Evolutionary conservation across 2,888 invertebrate genomes (phyloP), one percentile per base, ranked within the genome.

Genomic region (Biston betularia): DNA sequence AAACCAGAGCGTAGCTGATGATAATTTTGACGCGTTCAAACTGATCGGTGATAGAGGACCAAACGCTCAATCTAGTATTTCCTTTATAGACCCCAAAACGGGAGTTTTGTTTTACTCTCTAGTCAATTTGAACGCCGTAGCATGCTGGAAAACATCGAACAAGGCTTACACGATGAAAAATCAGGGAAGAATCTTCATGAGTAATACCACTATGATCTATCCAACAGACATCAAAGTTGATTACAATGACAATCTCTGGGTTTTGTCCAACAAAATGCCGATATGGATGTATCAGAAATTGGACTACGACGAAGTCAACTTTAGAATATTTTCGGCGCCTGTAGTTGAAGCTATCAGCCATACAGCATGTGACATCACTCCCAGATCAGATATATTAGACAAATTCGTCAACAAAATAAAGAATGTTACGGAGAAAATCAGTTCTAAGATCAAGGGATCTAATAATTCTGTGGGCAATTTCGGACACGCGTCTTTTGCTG

Each of bases 221-320:
- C 97, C 97, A 2, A 96, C 96, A 57, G 97, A 97, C 74, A 94
- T 97, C 1, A 97, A 97, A 86, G 96, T 97, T 0, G 97, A 97
- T 72, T 94, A 94, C 35, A 94, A 96, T 8, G 95, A 96, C 12
- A 96, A 95, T 48, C 82, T 97, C 0, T 97, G 97, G 97, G 96
- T 97, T 2, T 82, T 97, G 0, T 96, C 97, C 0, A 96, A 97
- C 82, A 95, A 95, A 66, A 86, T 97, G 77, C 97, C 96, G 0
- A 90, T 94, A 58, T 97, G 96, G 88, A 96, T 96, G 94, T 96
- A 96, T 75, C 93, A 93, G 0, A 92, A 94, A 65, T 82, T 97
- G 68, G 93, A 96, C 79, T 84, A 90, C 0, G 92, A 93, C 0
- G 96, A 96, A 15, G 94, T 96, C 0, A 97, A 97, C 78, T 97